phyloP scores from a whole-genome alignment of 2,888 invertebrate species.

The Sceliomorpha sp. region DNA sequence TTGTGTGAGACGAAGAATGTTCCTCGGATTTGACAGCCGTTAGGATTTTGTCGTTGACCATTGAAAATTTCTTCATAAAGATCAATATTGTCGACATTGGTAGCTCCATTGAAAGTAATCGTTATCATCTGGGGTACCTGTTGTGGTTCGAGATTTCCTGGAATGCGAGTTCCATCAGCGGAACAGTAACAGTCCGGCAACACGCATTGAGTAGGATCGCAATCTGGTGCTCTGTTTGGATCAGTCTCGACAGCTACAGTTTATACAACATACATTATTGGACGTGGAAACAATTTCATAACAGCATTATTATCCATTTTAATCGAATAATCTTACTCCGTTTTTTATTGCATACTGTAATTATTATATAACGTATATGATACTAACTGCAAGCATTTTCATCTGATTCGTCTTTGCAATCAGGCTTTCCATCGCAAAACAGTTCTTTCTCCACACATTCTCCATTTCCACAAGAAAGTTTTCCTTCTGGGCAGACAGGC shows the following conservation, averaged over 20 bases:
- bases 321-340: not conserved
- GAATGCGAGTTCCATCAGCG: conserved; percentile 94
- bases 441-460: conserved; percentile 95
- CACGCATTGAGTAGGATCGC: conserved; percentile 92
- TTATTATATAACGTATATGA: no score
- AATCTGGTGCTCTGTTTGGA: conserved; percentile 95
- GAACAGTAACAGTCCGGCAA: conserved; percentile 96
- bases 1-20: conserved; percentile 96
- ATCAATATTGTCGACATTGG: conserved; percentile 95
- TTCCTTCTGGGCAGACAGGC: conserved; percentile 94
- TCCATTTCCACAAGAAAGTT: conserved; percentile 94
- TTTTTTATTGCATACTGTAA: no score
- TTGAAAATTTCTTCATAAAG: conserved; percentile 94
- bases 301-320: conserved; percentile 3
- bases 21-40: conserved; percentile 93
- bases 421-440: conserved; percentile 95
- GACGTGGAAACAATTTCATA: no score
- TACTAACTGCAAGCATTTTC: conserved; percentile 97
- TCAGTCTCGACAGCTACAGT: conserved; percentile 91
- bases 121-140: conserved; percentile 97
- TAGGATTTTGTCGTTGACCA: conserved; percentile 91
- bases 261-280: no score
- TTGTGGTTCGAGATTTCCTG: conserved; percentile 89
- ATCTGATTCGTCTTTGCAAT: conserved; percentile 96
- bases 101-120: conserved; percentile 94